phyloP scores from a whole-genome alignment of 1,140 invertebrate genomes.

The Drosophila cardini region DNA sequence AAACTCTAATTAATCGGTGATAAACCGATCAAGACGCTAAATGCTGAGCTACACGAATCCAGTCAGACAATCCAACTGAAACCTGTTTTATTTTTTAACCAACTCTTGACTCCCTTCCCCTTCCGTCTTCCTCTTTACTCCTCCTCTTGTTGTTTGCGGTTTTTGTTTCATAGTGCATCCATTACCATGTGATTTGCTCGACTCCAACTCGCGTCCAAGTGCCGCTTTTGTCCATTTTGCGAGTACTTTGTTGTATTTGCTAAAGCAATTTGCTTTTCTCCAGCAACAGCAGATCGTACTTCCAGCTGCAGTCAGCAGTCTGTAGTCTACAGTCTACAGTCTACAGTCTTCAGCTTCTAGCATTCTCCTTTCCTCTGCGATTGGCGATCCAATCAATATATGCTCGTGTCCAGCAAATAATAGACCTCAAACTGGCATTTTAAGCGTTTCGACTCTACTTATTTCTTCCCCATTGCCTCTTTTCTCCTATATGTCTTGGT shows the following conservation, averaged over 20 bases:
- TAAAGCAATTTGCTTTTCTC: conserved; percentile 76
- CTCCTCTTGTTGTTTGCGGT: conserved; percentile 39
- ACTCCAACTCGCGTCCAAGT: conserved; percentile 23
- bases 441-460: conserved; percentile 51
- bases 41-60: conserved; percentile 82
- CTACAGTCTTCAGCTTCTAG: background rate
- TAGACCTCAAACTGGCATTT: conserved; percentile 81
- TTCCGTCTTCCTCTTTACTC: conserved; percentile 13
- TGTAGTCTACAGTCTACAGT: too few relatives aligned
- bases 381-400: conserved; percentile 83
- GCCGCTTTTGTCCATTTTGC: conserved; percentile 18
- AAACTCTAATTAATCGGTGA: conserved; percentile 85
- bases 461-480: background rate
- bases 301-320: background rate
- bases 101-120: conserved; percentile 23
- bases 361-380: conserved; percentile 16
- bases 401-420: conserved; percentile 84
- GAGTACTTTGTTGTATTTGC: conserved; percentile 68
- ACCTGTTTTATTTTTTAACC: conserved; percentile 19
- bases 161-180: conserved; percentile 64
- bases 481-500: conserved; percentile 18
- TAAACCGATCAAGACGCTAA: conserved; percentile 85
- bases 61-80: conserved; percentile 17
- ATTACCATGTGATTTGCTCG: conserved; percentile 76
- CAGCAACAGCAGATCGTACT: conserved; percentile 34